Evolutionary conservation across 2,888 invertebrate genomes (phyloP), one percentile per base, ranked within the genome.

Genomic region (Exephanes ischioxanthus): DNA sequence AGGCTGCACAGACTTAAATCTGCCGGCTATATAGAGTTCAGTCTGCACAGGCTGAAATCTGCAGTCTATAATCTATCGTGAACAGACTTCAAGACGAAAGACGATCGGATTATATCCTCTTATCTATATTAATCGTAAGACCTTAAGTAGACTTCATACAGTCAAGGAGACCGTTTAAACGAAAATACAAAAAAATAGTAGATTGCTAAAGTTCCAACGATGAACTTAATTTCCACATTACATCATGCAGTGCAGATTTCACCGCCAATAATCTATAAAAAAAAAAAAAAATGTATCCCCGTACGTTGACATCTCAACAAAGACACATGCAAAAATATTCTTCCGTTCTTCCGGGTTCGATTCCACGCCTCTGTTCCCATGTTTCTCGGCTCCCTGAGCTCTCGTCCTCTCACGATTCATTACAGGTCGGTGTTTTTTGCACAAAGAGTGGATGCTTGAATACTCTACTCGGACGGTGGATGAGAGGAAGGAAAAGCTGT

Each of bases 391-490:
- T 26, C 22, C 14, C 16, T 5, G 7, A 22, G n/a, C n/a, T 45
- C 45, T 70, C 19, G 6, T 45, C 26, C 86, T 84, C 87, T 86
- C 88, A 86, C 87, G 87, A 90, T 90, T 89, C 87, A 89, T 90
- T 89, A 89, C 80, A 63, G 80, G 48, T 72, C 55, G 19, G 37
- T 33, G 58, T 48, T 26, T 63, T 48, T 26, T 63, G 81, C 76
- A 86, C 86, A 86, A 88, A 90, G 87, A 85, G 84, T 81, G 84
- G 87, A 79, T 76, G 76, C 58, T 80, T 58, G 80, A 84, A 84
- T 83, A 89, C 82, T 83, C 73, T 26, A 48, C 58, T 58, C 41
- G 77, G 83, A 75, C 58, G 58, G 58, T 67, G 73, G 83, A 83
- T 77, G 58, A 58, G 37, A 78, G 72, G 70, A 33, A 51, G 63